phyloP scores from a whole-genome alignment of 2,797 vertebrate genomes.

The Merluccius polli region DNA sequence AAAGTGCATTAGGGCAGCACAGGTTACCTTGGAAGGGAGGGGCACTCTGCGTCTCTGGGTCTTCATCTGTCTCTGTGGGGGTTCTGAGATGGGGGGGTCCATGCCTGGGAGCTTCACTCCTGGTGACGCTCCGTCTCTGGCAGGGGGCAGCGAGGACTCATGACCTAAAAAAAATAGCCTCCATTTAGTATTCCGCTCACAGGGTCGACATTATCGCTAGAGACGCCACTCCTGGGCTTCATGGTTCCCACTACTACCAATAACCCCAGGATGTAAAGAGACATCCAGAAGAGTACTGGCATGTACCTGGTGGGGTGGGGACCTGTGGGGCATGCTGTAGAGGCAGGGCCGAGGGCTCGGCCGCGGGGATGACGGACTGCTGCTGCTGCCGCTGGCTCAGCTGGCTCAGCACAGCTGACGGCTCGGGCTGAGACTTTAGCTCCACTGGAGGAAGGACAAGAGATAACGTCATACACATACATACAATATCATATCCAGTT shows the following conservation, averaged over 20 bases:
- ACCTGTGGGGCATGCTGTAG: constrained; percentile 71
- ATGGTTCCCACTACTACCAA: neutral
- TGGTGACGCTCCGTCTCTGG: constrained; percentile 60
- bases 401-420: constrained; percentile 92
- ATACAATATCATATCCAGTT: neutral
- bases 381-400: constrained; percentile 82
- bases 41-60: constrained; percentile 83
- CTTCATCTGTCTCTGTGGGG: constrained; percentile 82
- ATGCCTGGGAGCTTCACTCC: constrained; percentile 59
- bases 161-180: constrained; percentile 41
- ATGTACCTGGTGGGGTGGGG: constrained; percentile 74
- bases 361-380: constrained; percentile 63
- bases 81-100: constrained; percentile 52
- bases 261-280: neutral
- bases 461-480: neutral
- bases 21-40: constrained; percentile 85
- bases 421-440: constrained; percentile 91
- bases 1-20: neutral
- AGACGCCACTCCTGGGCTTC: neutral
- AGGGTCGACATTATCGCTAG: neutral
- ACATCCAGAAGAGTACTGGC: neutral
- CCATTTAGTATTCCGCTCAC: neutral
- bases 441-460: constrained; percentile 68
- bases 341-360: constrained; percentile 57
- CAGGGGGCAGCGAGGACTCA: constrained; percentile 51